Conservation (phyloP, 2,888 invertebrate species). For the Pterobdella sp. region DNA sequence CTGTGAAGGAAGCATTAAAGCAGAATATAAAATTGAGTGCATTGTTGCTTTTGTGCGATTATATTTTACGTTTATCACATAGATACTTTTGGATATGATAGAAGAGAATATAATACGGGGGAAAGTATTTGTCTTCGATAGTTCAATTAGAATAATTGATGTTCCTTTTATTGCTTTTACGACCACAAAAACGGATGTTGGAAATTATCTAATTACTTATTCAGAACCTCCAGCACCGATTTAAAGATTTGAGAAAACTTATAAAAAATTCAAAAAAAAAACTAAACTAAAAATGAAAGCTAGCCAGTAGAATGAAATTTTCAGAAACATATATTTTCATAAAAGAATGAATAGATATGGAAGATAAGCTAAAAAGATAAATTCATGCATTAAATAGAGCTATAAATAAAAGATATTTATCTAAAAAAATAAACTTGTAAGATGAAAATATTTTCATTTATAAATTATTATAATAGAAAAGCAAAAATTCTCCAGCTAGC, state of each 20-base stretch:
- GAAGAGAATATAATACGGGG: no score
- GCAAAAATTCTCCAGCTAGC: no score
- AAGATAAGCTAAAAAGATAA: neutral
- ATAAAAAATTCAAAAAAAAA: neutral
- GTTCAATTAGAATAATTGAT: neutral
- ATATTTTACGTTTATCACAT: no score
- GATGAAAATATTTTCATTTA: no score
- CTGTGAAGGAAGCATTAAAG: no score
- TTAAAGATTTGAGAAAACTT: neutral
- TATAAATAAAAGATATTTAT: neutral
- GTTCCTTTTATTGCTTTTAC: neutral
- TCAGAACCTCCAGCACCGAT: neutral
- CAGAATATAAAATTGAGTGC: no score
- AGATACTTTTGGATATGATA: no score
- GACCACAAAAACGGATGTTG: neutral
- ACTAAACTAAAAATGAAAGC: neutral
- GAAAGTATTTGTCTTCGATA: no score
- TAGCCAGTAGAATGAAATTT: neutral
- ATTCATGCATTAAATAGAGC: neutral
- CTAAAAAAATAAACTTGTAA: no score
- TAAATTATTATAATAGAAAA: no score
- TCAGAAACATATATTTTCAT: neutral
- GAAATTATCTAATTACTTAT: slow-evolving; percentile 12
- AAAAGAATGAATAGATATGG: neutral
- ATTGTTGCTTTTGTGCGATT: no score